Conservation (phyloP, 2,797 vertebrate species). For the Danio choprae region DNA sequence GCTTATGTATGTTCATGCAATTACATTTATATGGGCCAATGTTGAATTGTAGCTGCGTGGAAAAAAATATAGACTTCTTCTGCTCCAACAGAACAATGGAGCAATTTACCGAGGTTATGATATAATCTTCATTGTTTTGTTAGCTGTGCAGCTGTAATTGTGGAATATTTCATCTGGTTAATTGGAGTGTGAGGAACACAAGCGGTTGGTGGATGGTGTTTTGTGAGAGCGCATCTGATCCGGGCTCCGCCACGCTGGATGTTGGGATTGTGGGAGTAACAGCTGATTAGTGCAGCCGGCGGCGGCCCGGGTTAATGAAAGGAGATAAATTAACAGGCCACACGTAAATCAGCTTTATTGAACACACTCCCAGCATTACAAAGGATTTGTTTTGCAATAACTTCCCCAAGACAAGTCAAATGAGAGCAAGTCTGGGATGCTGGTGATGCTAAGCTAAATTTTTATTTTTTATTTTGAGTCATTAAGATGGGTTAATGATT, state of each 20-base stretch:
- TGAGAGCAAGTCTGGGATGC: constrained; percentile 31
- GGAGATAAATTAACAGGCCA: constrained; percentile 62
- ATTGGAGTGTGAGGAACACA: constrained; percentile 43
- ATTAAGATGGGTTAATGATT: constrained; percentile 12
- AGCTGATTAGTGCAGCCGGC: constrained; percentile 73
- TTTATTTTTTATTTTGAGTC: constrained; percentile 1
- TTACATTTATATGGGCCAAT: constrained; percentile 1
- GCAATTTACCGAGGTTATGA: constrained; percentile 33
- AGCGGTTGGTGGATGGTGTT: constrained; percentile 23
- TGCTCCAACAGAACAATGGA: constrained; percentile 12
- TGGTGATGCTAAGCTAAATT: constrained; percentile 45
- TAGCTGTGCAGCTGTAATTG: constrained; percentile 29
- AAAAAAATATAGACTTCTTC: not conserved
- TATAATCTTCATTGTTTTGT: constrained; percentile 49
- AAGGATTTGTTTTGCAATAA: constrained; percentile 65
- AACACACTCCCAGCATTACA: constrained; percentile 54
- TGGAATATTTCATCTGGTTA: constrained; percentile 40
- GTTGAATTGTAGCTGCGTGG: not conserved
- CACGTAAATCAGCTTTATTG: constrained; percentile 65
- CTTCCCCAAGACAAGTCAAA: constrained; percentile 48
- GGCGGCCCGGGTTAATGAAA: constrained; percentile 70
- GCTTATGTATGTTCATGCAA: not conserved
- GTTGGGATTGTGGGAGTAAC: constrained; percentile 55
- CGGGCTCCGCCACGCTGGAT: constrained; percentile 51
- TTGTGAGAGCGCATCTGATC: constrained; percentile 31